phyloP scores from a whole-genome alignment of 2,113 vertebrate genomes.

The Ia io region DNA sequence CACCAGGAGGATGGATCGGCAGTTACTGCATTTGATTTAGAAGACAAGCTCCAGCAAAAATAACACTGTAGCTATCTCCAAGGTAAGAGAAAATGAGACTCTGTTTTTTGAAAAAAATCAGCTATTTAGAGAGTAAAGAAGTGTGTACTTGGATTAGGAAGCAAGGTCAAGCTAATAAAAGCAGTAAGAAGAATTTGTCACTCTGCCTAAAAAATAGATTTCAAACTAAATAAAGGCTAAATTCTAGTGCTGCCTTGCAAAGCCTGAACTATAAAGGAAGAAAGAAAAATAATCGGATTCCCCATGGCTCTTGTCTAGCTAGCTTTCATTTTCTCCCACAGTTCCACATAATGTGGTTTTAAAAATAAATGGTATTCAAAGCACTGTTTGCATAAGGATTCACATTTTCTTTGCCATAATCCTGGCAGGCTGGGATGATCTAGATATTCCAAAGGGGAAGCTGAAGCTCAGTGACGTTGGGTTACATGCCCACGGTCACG shows the following conservation, averaged over 20 bases:
- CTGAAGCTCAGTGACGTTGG: neutral
- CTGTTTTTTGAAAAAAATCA: neutral
- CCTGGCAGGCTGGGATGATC: neutral
- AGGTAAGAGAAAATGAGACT: slow-evolving; percentile 24
- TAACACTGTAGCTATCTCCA: neutral
- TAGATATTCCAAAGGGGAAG: neutral
- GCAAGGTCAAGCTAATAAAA: slow-evolving; percentile 36
- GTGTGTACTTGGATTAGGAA: neutral
- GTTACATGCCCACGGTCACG: neutral
- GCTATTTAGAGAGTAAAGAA: slow-evolving; percentile 2
- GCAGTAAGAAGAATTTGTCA: slow-evolving; percentile 41
- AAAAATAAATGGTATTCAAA: slow-evolving; percentile 21
- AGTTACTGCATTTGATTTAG: neutral
- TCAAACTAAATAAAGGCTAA: slow-evolving; percentile 35
- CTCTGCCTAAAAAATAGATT: slow-evolving; percentile 33
- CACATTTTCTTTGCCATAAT: neutral
- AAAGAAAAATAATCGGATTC: neutral
- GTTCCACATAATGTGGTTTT: neutral
- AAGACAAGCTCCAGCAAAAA: neutral
- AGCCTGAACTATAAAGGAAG: neutral
- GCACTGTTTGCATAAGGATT: neutral
- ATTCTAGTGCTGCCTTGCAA: slow-evolving; percentile 11
- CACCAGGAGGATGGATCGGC: neutral
- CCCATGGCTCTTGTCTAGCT: neutral
- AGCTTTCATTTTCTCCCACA: neutral